Evolutionary conservation across 2,113 vertebrate genomes (phyloP).

Genomic region (Sander vitreus): DNA sequence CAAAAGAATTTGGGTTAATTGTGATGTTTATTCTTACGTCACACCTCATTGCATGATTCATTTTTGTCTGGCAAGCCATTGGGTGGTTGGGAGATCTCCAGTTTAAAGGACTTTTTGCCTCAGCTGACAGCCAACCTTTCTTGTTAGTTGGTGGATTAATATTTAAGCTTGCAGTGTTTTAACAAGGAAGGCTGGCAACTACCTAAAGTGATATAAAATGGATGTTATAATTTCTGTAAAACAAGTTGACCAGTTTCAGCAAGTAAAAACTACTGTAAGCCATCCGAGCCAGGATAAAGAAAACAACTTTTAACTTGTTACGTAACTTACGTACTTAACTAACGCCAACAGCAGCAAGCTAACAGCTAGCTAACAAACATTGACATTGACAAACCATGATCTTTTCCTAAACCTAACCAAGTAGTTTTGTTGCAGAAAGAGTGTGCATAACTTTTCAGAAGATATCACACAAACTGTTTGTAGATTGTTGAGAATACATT

Average conservation of each 20-base stretch:
- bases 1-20: constrained; percentile 1
- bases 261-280: neutral
- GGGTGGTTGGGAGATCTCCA: neutral
- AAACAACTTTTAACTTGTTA: too few relatives aligned
- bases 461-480: too few relatives aligned
- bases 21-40: neutral
- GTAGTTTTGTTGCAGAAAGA: too few relatives aligned
- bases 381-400: too few relatives aligned
- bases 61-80: neutral
- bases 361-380: too few relatives aligned
- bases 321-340: too few relatives aligned
- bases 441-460: too few relatives aligned
- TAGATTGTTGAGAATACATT: too few relatives aligned
- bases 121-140: neutral
- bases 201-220: neutral
- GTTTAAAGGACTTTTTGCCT: neutral
- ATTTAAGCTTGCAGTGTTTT: neutral
- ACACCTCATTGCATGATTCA: neutral
- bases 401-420: too few relatives aligned
- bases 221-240: neutral
- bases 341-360: too few relatives aligned
- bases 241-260: neutral
- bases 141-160: neutral
- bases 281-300: neutral
- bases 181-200: neutral